phyloP scores from a whole-genome alignment of 2,888 invertebrate genomes.

The Apamea monoglypha region DNA sequence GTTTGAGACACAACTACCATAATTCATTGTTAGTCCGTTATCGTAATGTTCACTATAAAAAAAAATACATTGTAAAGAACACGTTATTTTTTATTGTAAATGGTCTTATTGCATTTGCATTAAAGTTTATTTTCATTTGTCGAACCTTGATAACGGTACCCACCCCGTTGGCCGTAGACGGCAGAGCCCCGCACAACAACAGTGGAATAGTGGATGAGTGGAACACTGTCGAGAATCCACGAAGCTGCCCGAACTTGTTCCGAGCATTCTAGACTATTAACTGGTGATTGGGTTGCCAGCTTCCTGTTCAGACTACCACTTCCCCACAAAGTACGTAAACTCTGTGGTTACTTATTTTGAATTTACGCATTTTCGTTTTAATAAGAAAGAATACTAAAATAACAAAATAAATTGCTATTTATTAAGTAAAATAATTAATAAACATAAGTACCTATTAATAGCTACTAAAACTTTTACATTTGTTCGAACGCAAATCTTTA shows the following conservation, averaged over 20 bases:
- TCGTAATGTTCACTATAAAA: not conserved
- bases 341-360: not conserved
- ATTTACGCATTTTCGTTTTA: not conserved
- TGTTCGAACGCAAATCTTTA: not conserved
- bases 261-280: slow-evolving; percentile 53
- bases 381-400: not conserved
- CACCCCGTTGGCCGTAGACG: not conserved
- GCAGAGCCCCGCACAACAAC: slow-evolving; percentile 18
- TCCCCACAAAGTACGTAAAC: not conserved
- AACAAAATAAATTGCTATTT: not conserved
- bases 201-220: not conserved
- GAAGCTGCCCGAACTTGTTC: slow-evolving; percentile 54
- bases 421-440: not conserved
- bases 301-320: slow-evolving; percentile 27
- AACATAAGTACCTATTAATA: no score
- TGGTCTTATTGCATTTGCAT: not conserved
- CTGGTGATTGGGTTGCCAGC: slow-evolving; percentile 53
- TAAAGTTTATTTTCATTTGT: slow-evolving; percentile 47
- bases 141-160: slow-evolving; percentile 17
- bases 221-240: slow-evolving; percentile 37
- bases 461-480: not conserved
- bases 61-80: not conserved
- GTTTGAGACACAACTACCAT: slow-evolving; percentile 14
- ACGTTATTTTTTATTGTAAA: slow-evolving; percentile 9
- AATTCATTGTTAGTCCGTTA: slow-evolving; percentile 2